Base-by-base conservation (phyloP, 2,113 vertebrate species). In the Diphyllodes magnificus region DNA sequence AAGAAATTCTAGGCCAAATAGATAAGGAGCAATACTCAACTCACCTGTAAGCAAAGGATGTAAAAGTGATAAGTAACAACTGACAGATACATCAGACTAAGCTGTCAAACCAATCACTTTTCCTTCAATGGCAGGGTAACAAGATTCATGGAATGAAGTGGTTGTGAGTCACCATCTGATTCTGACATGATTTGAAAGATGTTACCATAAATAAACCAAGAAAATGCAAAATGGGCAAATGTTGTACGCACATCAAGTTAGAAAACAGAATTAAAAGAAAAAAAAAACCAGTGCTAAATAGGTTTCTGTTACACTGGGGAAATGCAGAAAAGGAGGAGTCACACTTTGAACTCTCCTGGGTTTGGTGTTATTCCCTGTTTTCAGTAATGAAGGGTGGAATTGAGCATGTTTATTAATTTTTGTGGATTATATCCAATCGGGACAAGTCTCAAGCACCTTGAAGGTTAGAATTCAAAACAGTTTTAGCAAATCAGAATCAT, bases 21-120 rank as follows among this genome's bases (percentile, higher is more conserved):
- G 80, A 95, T 94, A 94, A 95, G 94, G 30, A 88, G 79, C 42
- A 92, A 90, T 80, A 88, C 63, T 93, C 76, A 90, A 83, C 23
- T 66, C 64, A 95, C 68, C 75, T 90, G 93, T 96, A 95, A 94
- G 88, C 88, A 95, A 90, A 83, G 88, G 86, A 95, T 95, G 49
- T 83, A 92, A 73, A 90, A 93, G 35, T 81, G 64, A 88, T 94
- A 96, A 93, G 92, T 79, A 87, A 88, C 82, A 91, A 45, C 78
- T 94, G 92, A 54, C 86, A 95, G 92, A 94, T 90, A 70, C 60
- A 95, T 96, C 82, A 88, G 71, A 54, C 86, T 88, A 16, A 83
- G 68, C 82, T 95, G 90, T 92, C 90, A 94, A 95, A 78, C 71
- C 68, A 88, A 90, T 94, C 85, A 88, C 22, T 5, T 73, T 93